Evolutionary conservation across 2,113 vertebrate species (phyloP), one percentile per base, ranked within the genome.

Genomic region (Paratilapia polleni): DNA sequence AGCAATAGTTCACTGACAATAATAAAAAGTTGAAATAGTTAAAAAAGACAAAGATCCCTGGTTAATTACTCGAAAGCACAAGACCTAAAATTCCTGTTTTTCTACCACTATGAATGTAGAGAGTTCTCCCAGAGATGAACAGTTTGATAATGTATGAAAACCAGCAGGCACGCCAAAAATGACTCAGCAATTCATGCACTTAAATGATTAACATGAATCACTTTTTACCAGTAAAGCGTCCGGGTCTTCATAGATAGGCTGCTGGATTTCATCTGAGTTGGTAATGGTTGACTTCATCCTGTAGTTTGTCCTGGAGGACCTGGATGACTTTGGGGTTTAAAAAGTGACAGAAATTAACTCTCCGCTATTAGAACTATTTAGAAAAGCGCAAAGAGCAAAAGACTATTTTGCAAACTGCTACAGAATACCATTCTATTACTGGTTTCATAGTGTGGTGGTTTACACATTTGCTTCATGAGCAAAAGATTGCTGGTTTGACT

Each of bases 171-270:
- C 3, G 43, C 52, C 13, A 4, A 77, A 61, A 61, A 52, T 14
- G 66, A 31, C 47, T 14, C 62, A 64, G 20, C 11, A 47, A 19
- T 41, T 22, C 62, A 22, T 22, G 12, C 34, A 41, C 12, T 20
- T 24, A 0, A 17, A 47, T 31, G 1, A 22, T 73, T 52, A 49
- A 6, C 8, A n/a, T 22, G 5, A 68, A 68, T 34, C 10, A 1
- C 2, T 58, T 15, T 63, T 70, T 87, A 93, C 93, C 91, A 6
- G 8, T 5, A 24, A 11, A 10, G 68, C 31, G 1, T 91, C 82
- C 0, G 8, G 79, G 56, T 92, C 91, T 60, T 89, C 77, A 2
- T 75, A 84, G 17, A 6, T 1, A 4, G 36, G 1, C 47, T 90
- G 57, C 0, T 2, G 2, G 38, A 20, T 6, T 0, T 81, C 28